phyloP scores from a whole-genome alignment of 2,113 vertebrate species.

The Gobio gobio region DNA sequence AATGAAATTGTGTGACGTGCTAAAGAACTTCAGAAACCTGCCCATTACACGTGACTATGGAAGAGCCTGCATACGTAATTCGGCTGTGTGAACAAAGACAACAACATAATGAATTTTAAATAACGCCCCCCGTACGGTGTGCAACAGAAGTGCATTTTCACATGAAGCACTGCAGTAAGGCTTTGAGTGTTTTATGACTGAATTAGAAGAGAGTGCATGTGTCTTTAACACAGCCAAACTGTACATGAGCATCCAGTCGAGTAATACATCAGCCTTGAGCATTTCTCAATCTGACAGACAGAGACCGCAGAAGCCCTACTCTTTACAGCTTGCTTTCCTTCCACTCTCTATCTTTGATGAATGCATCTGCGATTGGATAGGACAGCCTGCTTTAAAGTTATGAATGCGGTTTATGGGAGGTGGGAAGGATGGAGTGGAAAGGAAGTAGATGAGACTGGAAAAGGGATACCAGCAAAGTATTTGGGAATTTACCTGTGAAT shows the following conservation, averaged over 20 bases:
- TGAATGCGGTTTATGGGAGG: background rate
- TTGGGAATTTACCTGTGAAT: constrained; percentile 90
- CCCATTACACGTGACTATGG: constrained; percentile 25
- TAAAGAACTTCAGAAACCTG: constrained; percentile 55
- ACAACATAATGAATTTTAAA: constrained; percentile 15
- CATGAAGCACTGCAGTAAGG: constrained; percentile 60
- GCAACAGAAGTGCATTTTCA: background rate
- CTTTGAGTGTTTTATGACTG: constrained; percentile 66
- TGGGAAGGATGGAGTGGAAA: constrained; percentile 1
- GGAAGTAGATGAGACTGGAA: constrained; percentile 1
- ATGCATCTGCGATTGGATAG: constrained; percentile 17
- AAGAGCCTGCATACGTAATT: background rate
- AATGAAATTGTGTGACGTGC: constrained; percentile 65
- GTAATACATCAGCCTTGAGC: constrained; percentile 3
- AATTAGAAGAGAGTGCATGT: constrained; percentile 59
- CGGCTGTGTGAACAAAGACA: background rate
- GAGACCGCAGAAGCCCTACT: constrained; percentile 29
- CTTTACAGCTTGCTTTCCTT: constrained; percentile 31
- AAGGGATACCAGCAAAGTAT: background rate
- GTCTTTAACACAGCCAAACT: constrained; percentile 41
- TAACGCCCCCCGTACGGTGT: background rate
- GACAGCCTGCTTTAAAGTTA: constrained; percentile 39
- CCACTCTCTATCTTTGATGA: constrained; percentile 33
- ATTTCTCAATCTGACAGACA: constrained; percentile 13
- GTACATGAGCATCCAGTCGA: constrained; percentile 15